Evolutionary conservation across 2,113 vertebrate species (phyloP), one percentile per base, ranked within the genome.

Genomic region (Chaetura pelagica): DNA sequence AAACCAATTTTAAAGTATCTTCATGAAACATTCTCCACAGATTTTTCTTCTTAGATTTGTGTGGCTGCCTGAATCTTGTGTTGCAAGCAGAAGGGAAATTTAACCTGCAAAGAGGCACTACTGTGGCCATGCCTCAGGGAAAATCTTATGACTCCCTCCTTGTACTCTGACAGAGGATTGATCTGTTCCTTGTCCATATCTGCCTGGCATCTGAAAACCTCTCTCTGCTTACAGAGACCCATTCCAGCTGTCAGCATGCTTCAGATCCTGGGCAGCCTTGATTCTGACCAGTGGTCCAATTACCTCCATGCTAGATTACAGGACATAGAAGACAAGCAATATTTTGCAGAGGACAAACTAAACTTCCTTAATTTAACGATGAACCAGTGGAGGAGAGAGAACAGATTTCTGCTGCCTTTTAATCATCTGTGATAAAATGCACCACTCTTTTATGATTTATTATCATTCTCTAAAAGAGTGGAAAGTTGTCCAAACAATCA

Each of bases 401-500:
- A 64, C 19, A 46, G 4, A 49, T 84, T 94, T 95, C 66, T 91
- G n/a, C 14, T 46, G 1, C 64, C 7, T 9, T 42, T 84, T 81
- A 75, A 74, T 92, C 0, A 6, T 72, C 89, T 81, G 7, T 66
- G 16, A 52, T 95, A 76, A 79, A 84, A 89, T 52, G 40, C 13
- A 58, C 21, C 59, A 73, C 8, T 49, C 10, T 32, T 67, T 59
- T 64, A 58, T 72, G 24, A 76, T 95, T 96, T 68, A 51, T 68
- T 87, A 91, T 14, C 9, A 5, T 74, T 75, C 30, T 63, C 57
- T 81, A 34, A 58, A 77, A 61, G 61, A 87, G 23, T 42, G 52
- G 44, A 72, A 89, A 58, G 10, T 75, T 92, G 61, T 82, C 84
- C 84, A 87, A 94, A 58, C 62, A 78, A 67, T 52, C 26, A 57